Percentiles rank a stretch among this genome's conserved stretches.
Evolutionary conservation across 2,113 vertebrate species (phyloP).

Genomic region (Herpailurus yagouaroundi): DNA sequence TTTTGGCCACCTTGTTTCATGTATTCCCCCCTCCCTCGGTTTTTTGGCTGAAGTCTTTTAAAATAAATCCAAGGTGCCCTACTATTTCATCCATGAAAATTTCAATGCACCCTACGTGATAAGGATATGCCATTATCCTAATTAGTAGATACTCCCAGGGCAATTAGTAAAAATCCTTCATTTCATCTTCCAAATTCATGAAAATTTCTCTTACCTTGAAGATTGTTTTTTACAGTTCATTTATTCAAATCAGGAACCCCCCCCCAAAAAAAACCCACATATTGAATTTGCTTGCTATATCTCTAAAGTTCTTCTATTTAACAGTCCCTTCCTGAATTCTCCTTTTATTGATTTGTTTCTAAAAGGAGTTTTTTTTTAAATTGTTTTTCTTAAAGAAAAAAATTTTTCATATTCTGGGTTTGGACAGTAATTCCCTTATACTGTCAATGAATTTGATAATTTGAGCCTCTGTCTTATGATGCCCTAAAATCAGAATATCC

Average conservation of each 20-base stretch:
- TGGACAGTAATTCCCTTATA: neutral
- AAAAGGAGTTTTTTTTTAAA: neutral
- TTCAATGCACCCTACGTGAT: neutral
- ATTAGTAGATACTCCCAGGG: neutral
- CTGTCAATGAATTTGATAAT: neutral
- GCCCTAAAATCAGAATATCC: neutral
- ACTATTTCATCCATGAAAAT: neutral
- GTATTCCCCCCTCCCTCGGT: fast-evolving
- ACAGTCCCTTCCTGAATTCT: neutral
- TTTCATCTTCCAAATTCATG: neutral
- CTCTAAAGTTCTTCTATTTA: neutral
- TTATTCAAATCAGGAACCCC: neutral
- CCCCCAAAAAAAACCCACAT: neutral
- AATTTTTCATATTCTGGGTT: neutral
- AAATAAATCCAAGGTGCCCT: neutral
- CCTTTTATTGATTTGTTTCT: neutral
- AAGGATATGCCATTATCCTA: neutral
- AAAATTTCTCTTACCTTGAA: neutral
- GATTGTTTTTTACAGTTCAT: neutral
- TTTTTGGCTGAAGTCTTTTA: neutral
- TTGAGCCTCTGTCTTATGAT: neutral
- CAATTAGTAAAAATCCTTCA: neutral
- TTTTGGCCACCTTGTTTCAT: neutral
- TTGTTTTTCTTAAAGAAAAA: neutral
- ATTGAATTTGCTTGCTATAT: neutral